phyloP scores from a whole-genome alignment of 2,797 vertebrate genomes.

The Gephyroberyx darwinii region DNA sequence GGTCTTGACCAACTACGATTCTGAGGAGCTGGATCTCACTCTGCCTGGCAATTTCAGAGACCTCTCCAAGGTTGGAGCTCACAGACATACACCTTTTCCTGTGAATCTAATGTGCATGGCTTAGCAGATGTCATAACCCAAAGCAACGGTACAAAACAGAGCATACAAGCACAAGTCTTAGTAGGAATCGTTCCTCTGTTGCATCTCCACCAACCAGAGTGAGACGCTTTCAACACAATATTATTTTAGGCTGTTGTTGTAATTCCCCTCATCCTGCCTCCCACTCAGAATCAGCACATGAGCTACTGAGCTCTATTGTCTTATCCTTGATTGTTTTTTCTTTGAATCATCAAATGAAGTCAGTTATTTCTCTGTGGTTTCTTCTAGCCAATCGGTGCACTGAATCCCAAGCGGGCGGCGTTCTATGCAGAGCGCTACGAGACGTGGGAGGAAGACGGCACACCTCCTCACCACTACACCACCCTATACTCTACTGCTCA shows the following conservation, averaged over 20 bases:
- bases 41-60: slow-evolving; percentile 98
- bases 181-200: neutral
- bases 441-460: slow-evolving; percentile 95
- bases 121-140: neutral
- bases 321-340: neutral
- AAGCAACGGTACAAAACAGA: neutral
- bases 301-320: neutral
- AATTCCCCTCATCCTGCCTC: neutral
- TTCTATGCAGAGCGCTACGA: slow-evolving; percentile 97
- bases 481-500: slow-evolving; percentile 94
- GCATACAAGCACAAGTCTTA: neutral
- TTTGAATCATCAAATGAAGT: neutral
- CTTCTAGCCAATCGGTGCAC: slow-evolving; percentile 92
- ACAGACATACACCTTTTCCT: slow-evolving; percentile 55
- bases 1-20: slow-evolving; percentile 98
- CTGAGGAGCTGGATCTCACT: slow-evolving; percentile 96
- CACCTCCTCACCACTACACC: slow-evolving; percentile 92
- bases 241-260: neutral
- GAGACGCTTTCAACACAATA: neutral
- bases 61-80: slow-evolving; percentile 90
- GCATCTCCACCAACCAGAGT: neutral
- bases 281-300: neutral
- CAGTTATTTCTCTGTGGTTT: slow-evolving; percentile 6
- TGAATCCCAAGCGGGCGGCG: slow-evolving; percentile 98
- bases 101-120: neutral